Conservation (phyloP, 2,113 vertebrate genomes). For the Salvator merianae region DNA sequence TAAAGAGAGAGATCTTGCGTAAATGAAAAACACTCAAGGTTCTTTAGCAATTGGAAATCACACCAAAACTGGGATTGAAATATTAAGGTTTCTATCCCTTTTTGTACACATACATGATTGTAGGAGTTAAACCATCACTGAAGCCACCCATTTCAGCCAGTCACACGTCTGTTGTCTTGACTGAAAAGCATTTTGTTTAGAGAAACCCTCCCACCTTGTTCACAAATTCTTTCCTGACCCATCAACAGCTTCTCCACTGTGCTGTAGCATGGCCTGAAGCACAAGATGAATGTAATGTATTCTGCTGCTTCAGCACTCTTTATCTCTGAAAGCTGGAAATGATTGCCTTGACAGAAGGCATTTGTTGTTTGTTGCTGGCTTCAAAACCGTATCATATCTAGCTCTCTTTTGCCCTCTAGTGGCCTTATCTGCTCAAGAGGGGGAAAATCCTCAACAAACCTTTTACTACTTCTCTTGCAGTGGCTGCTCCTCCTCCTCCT, state of each 20-base stretch:
- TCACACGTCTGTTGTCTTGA: background rate
- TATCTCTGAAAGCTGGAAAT: background rate
- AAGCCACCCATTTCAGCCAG: background rate
- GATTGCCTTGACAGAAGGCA: background rate
- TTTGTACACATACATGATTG: background rate
- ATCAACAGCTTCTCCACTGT: background rate
- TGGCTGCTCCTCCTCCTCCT: too few relatives aligned
- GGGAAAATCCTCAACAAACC: background rate
- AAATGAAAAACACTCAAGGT: too few relatives aligned
- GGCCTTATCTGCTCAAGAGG: conserved; percentile 19
- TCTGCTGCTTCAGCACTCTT: background rate
- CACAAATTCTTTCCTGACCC: background rate
- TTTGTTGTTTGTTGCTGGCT: background rate
- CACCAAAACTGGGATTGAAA: background rate
- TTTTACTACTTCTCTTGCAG: background rate
- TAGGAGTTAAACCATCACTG: background rate
- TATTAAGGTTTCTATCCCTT: background rate
- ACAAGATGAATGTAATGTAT: background rate
- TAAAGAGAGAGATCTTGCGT: background rate
- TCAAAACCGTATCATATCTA: fast-evolving
- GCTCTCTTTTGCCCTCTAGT: conserved; percentile 56
- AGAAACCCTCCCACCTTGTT: background rate
- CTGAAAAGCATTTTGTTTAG: background rate
- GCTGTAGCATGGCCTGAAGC: background rate
- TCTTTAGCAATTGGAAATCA: background rate